Evolutionary conservation across 2,888 invertebrate genomes (phyloP).

Genomic region (Tetranychus truncatus): DNA sequence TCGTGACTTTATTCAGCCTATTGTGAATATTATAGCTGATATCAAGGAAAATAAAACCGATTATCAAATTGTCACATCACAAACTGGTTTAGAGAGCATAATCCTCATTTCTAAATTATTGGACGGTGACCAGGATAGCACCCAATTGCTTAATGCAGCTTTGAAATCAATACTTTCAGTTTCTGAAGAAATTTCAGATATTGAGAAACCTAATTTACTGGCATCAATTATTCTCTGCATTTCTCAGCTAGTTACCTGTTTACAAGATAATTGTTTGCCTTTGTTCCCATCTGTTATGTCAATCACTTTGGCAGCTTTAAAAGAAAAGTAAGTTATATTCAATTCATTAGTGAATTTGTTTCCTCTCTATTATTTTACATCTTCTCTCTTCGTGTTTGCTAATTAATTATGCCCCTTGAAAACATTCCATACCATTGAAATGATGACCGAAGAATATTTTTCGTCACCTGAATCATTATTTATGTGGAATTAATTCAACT

Average conservation of each 20-base stretch:
- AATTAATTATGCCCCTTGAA: background rate
- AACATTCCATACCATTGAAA: background rate
- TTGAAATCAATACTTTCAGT: background rate
- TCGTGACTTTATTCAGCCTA: background rate
- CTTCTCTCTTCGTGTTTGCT: background rate
- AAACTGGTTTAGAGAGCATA: conserved; percentile 4
- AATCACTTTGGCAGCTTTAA: conserved; percentile 14
- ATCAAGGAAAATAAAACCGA: conserved; percentile 2
- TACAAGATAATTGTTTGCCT: conserved; percentile 13
- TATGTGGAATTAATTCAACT: background rate
- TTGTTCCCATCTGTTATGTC: conserved; percentile 14
- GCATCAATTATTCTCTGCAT: conserved; percentile 16
- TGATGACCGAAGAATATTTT: conserved; percentile 15
- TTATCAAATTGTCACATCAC: background rate
- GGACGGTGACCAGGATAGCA: background rate
- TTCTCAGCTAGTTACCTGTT: conserved; percentile 14
- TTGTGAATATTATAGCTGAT: background rate
- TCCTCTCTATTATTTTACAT: background rate
- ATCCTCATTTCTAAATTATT: background rate
- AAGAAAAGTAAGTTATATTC: background rate
- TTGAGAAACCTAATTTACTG: conserved; percentile 13
- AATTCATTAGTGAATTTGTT: background rate
- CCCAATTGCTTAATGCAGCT: background rate
- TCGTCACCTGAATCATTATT: conserved; percentile 15
- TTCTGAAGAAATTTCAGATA: background rate